Evolutionary conservation across 2,797 vertebrate species (phyloP).

Genomic region (Pseudotriccus pelzelni): DNA sequence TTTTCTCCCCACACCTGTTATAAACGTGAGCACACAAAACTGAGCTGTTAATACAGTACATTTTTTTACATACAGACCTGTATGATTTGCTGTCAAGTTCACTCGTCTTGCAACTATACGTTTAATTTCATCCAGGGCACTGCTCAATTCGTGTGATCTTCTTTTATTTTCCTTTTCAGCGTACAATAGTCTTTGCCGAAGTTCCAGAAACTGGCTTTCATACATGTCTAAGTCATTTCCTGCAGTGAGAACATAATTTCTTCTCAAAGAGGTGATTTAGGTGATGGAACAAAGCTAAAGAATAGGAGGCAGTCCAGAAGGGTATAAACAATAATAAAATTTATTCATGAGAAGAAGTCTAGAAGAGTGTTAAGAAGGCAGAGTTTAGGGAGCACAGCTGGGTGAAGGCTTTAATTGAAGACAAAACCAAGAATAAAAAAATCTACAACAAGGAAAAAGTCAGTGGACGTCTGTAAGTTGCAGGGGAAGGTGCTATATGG

Average conservation of each 20-base stretch:
- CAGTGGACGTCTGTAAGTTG: background rate
- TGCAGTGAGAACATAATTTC: slow-evolving; percentile 52
- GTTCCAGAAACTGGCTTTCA: slow-evolving; percentile 65
- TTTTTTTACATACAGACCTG: slow-evolving; percentile 35
- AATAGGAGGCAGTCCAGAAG: background rate
- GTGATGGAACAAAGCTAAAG: background rate
- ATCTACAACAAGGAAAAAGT: background rate
- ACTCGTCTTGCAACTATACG: background rate
- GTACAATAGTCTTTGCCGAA: slow-evolving; percentile 60
- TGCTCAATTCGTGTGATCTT: slow-evolving; percentile 45
- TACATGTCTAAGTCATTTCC: slow-evolving; percentile 53
- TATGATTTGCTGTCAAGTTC: background rate
- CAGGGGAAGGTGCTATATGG: background rate
- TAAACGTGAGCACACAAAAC: background rate
- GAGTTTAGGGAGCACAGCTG: background rate
- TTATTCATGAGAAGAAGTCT: background rate
- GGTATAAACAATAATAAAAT: background rate
- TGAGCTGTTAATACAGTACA: background rate
- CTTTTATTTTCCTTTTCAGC: slow-evolving; percentile 69
- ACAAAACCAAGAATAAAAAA: background rate
- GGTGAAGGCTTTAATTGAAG: background rate
- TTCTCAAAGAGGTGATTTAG: background rate
- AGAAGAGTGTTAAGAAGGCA: background rate
- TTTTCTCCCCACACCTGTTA: background rate
- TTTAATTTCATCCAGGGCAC: slow-evolving; percentile 63